phyloP scores from a whole-genome alignment of 2,113 vertebrate genomes.

The Vulpes lagopus region DNA sequence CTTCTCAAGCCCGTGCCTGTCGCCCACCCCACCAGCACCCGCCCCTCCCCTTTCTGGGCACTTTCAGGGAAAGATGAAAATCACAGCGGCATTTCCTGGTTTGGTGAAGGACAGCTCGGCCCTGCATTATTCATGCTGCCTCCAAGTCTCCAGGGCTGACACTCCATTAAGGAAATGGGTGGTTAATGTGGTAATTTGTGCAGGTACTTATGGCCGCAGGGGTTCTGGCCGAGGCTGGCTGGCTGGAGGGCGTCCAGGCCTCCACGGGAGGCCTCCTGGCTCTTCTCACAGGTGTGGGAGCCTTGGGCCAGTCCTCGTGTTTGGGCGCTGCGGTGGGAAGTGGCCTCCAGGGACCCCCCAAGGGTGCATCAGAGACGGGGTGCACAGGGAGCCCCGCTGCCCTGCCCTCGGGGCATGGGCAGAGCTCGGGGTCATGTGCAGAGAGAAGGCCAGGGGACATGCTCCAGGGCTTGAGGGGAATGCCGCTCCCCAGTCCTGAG shows the following conservation, averaged over 20 bases:
- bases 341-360: too few species aligned
- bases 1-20: neutral
- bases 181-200: fast-evolving
- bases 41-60: neutral
- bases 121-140: neutral
- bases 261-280: fast-evolving
- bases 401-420: neutral
- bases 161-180: neutral
- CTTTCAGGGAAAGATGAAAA: neutral
- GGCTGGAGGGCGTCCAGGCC: neutral
- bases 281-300: fast-evolving
- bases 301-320: fast-evolving
- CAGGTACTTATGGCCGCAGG: fast-evolving
- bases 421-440: fast-evolving
- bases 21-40: too few species aligned
- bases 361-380: neutral
- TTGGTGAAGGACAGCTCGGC: neutral
- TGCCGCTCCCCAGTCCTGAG: fast-evolving
- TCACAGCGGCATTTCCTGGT: fast-evolving
- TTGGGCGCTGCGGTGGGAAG: neutral
- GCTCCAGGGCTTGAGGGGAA: too few species aligned
- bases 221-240: fast-evolving
- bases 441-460: neutral
- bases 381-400: fast-evolving
- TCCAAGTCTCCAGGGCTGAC: fast-evolving